Base-by-base conservation (phyloP, 2,888 invertebrate genomes). In the Monopis laevigella region DNA sequence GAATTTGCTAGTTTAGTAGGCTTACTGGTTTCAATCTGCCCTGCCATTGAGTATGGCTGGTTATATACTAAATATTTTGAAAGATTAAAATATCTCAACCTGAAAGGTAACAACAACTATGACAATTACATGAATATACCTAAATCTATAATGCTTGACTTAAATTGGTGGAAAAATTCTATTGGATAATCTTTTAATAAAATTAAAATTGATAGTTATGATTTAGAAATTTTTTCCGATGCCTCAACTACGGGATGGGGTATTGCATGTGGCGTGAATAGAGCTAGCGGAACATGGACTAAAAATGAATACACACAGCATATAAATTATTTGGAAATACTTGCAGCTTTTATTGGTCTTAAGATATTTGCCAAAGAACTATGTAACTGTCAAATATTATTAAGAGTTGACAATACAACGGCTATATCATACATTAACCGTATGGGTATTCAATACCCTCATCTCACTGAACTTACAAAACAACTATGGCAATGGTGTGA, bases 401-500 rank as follows among this genome's bases (percentile, higher is more conserved):
- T 46, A 3, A 17, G 45, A 5, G 12, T 48, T 26, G 46, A 52
- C 39, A 52, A 51, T 34, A 48, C 48, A 1, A 47, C 47, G 2
- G 47, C 46, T 8, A 42, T 48, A 5, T 36, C 44, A 1, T 48
- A 44, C 21, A 45, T 48, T 11, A 48, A 48, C 18, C 36, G 45
- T 11, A 46, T 48, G 45, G 43, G 48, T 7, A 26, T 48, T 3
- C 44, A 46, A 41, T 48, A 40, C n/a, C 45, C 45, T 2, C 48
- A 50, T 21, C 21, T 51, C 13, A 51, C 35, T 11, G 5, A 45
- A 8, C n/a, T 51, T 5, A 5, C 51, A 1, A 38, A 38, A 16
- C 3, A 38, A 2, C 46, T 51, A 24, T 51, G 51, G 51, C 40
- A 47, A 21, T 51, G 48, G 49, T 51, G 50, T 40, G 50, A 51